phyloP scores from a whole-genome alignment of 1,140 invertebrate genomes.

The Cotesia vestalis region DNA sequence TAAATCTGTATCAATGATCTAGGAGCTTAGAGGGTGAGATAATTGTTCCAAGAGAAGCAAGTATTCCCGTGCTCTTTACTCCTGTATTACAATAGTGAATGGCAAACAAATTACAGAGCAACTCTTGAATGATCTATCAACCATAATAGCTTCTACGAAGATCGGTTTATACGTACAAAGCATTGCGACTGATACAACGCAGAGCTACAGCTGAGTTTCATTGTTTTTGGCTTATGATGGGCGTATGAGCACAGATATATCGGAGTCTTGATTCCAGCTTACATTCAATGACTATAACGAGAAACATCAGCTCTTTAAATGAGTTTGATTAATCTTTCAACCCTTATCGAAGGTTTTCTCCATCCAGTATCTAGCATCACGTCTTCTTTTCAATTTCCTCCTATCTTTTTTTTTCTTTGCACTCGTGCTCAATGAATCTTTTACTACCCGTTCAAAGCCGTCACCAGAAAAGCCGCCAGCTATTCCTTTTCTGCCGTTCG shows the following conservation, averaged over 20 bases:
- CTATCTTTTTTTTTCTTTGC: not conserved
- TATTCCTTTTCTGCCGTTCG: constrained; percentile 3
- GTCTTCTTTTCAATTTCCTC: not conserved
- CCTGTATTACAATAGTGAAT: constrained; percentile 3
- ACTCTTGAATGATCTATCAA: constrained; percentile 9
- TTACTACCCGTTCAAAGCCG: constrained; percentile 17
- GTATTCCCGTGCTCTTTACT: not conserved
- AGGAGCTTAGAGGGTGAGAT: constrained; percentile 18
- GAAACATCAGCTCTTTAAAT: constrained; percentile 21
- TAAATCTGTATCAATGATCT: constrained; percentile 21
- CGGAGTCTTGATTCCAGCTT: constrained; percentile 41
- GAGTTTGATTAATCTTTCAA: constrained; percentile 35
- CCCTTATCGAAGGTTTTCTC: constrained; percentile 10
- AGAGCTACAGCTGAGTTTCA: constrained; percentile 16
- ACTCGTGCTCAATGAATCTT: constrained; percentile 17
- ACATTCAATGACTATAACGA: constrained; percentile 28
- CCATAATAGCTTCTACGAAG: constrained; percentile 16
- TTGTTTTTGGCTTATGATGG: constrained; percentile 44
- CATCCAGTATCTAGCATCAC: not conserved
- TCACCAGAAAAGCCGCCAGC: not conserved
- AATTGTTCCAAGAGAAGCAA: constrained; percentile 33
- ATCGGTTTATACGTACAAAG: no score
- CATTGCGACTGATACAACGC: no score
- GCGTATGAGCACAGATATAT: constrained; percentile 32
- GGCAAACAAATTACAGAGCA: constrained; percentile 4